Conservation (phyloP, 2,888 invertebrate genomes). For the Leistus spinibarbis region DNA sequence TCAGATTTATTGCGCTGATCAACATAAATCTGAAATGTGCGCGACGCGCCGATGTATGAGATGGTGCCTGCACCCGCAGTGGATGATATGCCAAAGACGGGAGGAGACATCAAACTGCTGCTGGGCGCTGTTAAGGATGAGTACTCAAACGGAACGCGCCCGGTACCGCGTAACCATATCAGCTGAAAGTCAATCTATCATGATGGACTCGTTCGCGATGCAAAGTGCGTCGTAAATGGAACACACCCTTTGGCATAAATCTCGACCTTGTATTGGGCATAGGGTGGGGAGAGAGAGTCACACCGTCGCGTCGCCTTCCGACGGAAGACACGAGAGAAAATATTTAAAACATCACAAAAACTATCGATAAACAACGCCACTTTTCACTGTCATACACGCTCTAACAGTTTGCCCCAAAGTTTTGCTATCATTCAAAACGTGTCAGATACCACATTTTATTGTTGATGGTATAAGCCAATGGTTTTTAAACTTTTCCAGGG, state of each 20-base stretch:
- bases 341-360: not conserved
- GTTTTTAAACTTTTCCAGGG: too few species aligned
- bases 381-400: not conserved
- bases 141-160: not conserved
- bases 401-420: not conserved
- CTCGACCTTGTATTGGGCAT: not conserved
- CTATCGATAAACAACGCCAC: not conserved
- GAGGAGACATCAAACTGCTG: not conserved
- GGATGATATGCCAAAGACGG: not conserved
- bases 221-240: conserved; percentile 1
- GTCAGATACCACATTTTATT: not conserved
- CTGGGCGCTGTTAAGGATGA: not conserved
- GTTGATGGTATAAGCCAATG: not conserved
- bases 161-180: not conserved
- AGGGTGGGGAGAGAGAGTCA: not conserved
- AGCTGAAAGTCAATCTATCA: conserved; percentile 9
- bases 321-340: not conserved
- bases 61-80: not conserved
- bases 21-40: conserved; percentile 1
- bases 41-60: not conserved
- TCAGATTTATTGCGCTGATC: conserved; percentile 11
- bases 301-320: too few species aligned
- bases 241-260: not conserved
- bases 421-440: not conserved
- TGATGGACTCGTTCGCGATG: conserved; percentile 1